A percentile compares a stretch with the other conserved stretches of the same genome.
Evolutionary conservation across 2,888 invertebrate genomes (phyloP).

Genomic region (Drosophila niveifrons): DNA sequence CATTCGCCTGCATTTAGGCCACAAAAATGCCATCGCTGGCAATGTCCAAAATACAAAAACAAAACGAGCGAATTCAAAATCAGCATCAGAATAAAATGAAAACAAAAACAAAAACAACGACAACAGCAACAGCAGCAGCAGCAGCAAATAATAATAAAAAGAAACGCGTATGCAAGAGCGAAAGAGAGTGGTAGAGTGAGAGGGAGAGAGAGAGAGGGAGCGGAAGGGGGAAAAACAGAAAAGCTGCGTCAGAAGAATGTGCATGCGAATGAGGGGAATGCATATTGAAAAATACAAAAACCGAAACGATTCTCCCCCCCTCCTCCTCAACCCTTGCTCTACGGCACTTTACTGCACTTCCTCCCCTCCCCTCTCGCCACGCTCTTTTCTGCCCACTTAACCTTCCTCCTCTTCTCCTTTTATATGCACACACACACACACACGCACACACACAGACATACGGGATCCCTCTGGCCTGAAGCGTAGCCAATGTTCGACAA

Average conservation of each 20-base stretch:
- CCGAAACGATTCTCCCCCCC: neutral
- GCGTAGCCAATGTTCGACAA: constrained; percentile 67
- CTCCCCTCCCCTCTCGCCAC: neutral
- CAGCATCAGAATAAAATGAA: constrained; percentile 39
- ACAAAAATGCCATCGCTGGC: constrained; percentile 79
- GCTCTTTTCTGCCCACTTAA: neutral
- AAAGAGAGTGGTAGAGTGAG: neutral
- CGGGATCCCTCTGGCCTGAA: constrained; percentile 20
- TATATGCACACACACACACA: too few relatives aligned
- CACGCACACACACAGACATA: too few relatives aligned
- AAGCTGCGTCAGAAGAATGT: constrained; percentile 59
- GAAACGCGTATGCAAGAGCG: constrained; percentile 24
- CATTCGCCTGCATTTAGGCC: constrained; percentile 70
- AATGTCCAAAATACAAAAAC: constrained; percentile 68
- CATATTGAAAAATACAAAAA: constrained; percentile 52
- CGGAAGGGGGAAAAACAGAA: neutral
- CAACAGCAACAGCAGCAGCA: neutral
- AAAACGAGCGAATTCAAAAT: constrained; percentile 46
- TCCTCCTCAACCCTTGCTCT: neutral
- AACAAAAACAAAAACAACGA: neutral
- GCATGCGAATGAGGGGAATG: constrained; percentile 49
- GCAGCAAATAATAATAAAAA: constrained; percentile 22
- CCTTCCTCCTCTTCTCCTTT: neutral
- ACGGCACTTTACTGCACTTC: too few relatives aligned
- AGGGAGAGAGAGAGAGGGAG: neutral